These are phyloP conservation scores for Aptenodytes forsteri DNA, from an alignment of 2,113 vertebrate species.

Conservation along the genomic window DNA sequence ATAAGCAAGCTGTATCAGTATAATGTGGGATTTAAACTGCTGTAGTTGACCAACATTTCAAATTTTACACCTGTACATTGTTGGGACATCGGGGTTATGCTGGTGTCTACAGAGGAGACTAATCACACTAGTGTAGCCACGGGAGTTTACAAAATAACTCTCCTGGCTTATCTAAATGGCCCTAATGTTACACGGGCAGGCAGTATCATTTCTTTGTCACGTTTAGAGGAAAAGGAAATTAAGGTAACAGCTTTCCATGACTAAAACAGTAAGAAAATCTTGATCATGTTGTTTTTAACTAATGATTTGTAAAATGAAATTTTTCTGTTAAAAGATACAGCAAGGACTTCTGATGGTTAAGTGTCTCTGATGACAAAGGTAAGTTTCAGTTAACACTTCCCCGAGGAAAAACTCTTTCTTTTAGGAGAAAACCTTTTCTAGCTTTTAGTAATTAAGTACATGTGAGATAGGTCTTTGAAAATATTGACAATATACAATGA, in stretches of 20 bases:
- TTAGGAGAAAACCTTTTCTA: background rate
- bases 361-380: background rate
- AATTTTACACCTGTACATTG: accelerated
- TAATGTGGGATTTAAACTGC: background rate
- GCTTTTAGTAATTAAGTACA: background rate
- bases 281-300: background rate
- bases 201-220: background rate
- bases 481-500: background rate
- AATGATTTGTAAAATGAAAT: background rate
- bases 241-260: background rate
- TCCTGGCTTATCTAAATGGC: background rate
- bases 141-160: background rate
- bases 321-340: background rate
- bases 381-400: background rate
- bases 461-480: background rate
- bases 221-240: background rate
- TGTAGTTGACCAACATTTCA: background rate
- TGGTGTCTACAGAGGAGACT: background rate
- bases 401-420: background rate
- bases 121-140: background rate
- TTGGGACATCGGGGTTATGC: accelerated
- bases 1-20: background rate
- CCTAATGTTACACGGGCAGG: background rate
- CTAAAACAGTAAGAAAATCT: background rate
- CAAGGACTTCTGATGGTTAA: background rate